These are phyloP conservation scores for Alviniconcha marisindica DNA, from an alignment of 1,140 invertebrate species.

Conservation along the genomic window DNA sequence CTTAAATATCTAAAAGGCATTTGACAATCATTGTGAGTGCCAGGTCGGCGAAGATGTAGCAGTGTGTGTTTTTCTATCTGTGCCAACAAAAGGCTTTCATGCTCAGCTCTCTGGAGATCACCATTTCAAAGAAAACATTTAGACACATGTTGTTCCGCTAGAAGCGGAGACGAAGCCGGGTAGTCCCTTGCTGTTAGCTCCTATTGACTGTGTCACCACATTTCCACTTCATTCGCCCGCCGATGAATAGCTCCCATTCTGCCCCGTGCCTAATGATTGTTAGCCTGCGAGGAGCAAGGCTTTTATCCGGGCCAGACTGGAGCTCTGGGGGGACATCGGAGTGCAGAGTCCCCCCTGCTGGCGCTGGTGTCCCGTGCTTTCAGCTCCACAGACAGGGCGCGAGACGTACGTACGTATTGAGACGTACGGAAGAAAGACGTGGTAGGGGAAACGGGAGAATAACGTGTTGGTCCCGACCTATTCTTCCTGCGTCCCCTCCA, in stretches of 20 bases:
- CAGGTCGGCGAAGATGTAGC: not conserved
- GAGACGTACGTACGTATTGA: constrained; percentile 18
- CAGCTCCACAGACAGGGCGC: not conserved
- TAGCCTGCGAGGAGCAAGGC: not conserved
- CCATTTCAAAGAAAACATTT: constrained; percentile 34
- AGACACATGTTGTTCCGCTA: constrained; percentile 3
- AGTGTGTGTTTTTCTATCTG: not conserved
- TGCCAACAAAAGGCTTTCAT: constrained; percentile 29
- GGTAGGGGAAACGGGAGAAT: not conserved
- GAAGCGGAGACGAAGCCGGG: not conserved
- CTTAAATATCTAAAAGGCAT: not conserved
- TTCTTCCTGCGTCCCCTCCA: not conserved
- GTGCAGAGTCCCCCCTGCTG: not conserved
- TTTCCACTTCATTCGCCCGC: not conserved
- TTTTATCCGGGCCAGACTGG: too few relatives aligned
- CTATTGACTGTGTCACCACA: constrained; percentile 5
- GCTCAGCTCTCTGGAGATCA: not conserved
- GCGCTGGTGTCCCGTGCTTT: not conserved
- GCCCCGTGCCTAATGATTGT: constrained; percentile 20
- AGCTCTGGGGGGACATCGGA: not conserved
- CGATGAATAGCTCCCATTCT: not conserved
- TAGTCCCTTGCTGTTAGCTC: not conserved
- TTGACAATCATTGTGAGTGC: not conserved
- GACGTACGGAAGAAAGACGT: too few relatives aligned
- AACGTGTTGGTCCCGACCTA: too few relatives aligned